phyloP scores from a whole-genome alignment of 2,113 vertebrate genomes.

The Toxotes jaculatrix region DNA sequence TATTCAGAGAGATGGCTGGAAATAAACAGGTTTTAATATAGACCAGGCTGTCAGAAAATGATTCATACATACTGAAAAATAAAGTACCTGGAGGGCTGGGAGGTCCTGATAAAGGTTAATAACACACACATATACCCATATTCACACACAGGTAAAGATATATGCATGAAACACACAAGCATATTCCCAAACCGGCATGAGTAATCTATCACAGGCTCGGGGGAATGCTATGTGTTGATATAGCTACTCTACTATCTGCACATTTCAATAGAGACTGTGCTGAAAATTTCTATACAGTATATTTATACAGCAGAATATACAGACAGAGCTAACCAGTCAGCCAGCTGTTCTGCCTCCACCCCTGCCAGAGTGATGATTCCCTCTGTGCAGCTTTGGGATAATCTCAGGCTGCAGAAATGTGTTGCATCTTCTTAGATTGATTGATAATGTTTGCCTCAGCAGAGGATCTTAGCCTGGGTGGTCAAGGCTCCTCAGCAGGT shows the following conservation, averaged over 20 bases:
- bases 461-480: too few species aligned
- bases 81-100: constrained; percentile 53
- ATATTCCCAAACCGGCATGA: constrained; percentile 18
- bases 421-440: not conserved
- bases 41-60: constrained; percentile 56
- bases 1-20: constrained; percentile 40
- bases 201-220: constrained; percentile 46
- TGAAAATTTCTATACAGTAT: not conserved
- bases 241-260: constrained; percentile 21
- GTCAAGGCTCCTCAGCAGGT: too few species aligned
- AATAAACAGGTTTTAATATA: constrained; percentile 60
- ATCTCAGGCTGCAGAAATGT: not conserved
- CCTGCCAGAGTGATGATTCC: not conserved
- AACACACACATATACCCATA: constrained; percentile 29
- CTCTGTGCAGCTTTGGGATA: not conserved
- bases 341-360: not conserved
- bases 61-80: constrained; percentile 60
- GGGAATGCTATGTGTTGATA: constrained; percentile 35
- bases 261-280: constrained; percentile 25
- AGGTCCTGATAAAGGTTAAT: constrained; percentile 60
- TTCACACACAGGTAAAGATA: constrained; percentile 2
- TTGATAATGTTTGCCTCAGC: not conserved
- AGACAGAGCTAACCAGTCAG: not conserved
- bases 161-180: constrained; percentile 28
- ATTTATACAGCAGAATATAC: not conserved